phyloP scores from a whole-genome alignment of 2,113 vertebrate genomes.

The Tupaia chinensis region DNA sequence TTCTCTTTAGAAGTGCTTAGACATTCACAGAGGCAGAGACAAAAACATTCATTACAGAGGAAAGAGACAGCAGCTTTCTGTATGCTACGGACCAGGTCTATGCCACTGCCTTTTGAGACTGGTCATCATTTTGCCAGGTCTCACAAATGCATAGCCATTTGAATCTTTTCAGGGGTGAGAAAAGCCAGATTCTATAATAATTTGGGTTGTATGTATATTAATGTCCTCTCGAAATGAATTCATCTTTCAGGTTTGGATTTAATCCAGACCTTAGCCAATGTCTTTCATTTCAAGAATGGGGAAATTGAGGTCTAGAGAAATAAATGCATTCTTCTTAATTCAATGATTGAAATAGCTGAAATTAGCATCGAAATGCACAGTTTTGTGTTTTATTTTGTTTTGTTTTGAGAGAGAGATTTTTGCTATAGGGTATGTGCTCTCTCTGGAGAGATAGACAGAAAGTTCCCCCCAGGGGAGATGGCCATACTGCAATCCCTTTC shows the following conservation, averaged over 20 bases:
- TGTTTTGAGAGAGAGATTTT: too few species aligned
- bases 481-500: too few species aligned
- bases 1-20: slow-evolving; percentile 51
- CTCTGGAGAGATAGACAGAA: too few species aligned
- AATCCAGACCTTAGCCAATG: background rate
- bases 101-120: background rate
- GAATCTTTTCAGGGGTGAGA: background rate
- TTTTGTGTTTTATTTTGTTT: background rate
- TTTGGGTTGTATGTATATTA: background rate
- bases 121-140: background rate
- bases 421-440: too few species aligned
- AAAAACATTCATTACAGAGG: background rate
- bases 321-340: background rate
- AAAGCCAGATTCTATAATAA: background rate
- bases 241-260: slow-evolving; percentile 16
- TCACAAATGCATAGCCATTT: background rate
- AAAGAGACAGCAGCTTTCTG: background rate
- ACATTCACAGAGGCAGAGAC: slow-evolving; percentile 33
- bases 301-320: background rate
- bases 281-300: background rate
- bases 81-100: accelerated
- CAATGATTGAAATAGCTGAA: background rate
- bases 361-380: background rate
- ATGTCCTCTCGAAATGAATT: background rate
- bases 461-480: too few species aligned